Percentiles rank a stretch among this genome's conserved stretches.
Conservation (phyloP, 1,140 invertebrate genomes). For the Zaprionus gabonicus region DNA sequence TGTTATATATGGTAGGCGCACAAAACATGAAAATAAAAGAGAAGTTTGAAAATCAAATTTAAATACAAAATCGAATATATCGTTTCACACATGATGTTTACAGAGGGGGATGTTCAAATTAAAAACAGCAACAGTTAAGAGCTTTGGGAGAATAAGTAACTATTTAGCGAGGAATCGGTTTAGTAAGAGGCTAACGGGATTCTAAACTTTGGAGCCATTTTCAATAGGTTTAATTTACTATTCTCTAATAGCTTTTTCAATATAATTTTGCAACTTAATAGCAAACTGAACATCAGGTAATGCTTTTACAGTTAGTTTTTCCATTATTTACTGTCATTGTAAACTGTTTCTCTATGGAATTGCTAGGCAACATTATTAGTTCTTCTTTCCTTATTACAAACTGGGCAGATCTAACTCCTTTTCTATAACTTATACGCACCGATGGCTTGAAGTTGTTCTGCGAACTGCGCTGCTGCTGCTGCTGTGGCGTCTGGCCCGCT, state of each 20-base stretch:
- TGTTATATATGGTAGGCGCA: conserved; percentile 67
- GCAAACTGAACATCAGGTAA: too few species aligned
- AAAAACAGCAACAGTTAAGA: conserved; percentile 14
- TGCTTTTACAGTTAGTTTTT: too few species aligned
- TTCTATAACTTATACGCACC: conserved; percentile 85
- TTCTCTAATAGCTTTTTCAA: not conserved
- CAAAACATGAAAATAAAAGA: conserved; percentile 80
- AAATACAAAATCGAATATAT: conserved; percentile 52
- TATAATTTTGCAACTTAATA: not conserved
- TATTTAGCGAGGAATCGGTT: not conserved
- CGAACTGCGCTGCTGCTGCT: conserved; percentile 89
- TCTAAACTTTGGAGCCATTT: not conserved
- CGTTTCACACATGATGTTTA: conserved; percentile 37
- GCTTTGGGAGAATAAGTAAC: not conserved
- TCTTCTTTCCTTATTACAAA: not conserved
- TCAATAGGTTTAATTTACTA: not conserved
- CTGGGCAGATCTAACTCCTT: not conserved
- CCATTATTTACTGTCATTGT: not conserved
- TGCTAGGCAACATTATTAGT: not conserved
- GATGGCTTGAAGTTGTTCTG: conserved; percentile 93
- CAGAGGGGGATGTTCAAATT: conserved; percentile 33
- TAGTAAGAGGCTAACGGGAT: not conserved
- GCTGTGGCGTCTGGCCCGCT: conserved; percentile 83
- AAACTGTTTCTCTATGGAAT: not conserved
- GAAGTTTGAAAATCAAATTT: conserved; percentile 63